phyloP scores from a whole-genome alignment of 2,113 vertebrate species.

The Labeo catla region DNA sequence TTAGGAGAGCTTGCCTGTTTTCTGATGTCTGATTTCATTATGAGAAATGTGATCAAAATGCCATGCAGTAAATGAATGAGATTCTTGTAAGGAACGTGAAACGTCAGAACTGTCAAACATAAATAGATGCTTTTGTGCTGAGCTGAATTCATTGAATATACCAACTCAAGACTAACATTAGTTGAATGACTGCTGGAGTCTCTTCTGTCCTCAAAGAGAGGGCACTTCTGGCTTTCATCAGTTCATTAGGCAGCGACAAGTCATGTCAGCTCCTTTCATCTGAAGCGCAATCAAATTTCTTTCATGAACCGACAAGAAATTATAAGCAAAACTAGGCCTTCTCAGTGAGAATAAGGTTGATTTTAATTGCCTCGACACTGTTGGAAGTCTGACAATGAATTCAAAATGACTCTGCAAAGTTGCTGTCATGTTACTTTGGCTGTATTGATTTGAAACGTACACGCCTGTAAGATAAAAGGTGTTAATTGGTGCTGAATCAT shows the following conservation, averaged over 20 bases:
- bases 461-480: not conserved
- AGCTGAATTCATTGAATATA: not conserved
- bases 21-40: not conserved
- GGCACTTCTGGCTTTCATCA: not conserved
- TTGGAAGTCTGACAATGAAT: slow-evolving; percentile 33
- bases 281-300: slow-evolving; percentile 41
- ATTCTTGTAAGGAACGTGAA: not conserved
- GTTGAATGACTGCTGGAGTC: not conserved
- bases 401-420: slow-evolving; percentile 1
- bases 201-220: slow-evolving; percentile 2
- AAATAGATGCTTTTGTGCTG: not conserved
- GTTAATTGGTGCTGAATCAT: slow-evolving; percentile 14
- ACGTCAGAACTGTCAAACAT: not conserved
- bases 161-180: not conserved
- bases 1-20: not conserved
- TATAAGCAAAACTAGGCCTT: not conserved
- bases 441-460: slow-evolving; percentile 10
- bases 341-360: slow-evolving; percentile 21
- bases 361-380: slow-evolving; percentile 44
- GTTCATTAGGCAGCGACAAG: slow-evolving; percentile 16
- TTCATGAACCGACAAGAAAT: slow-evolving; percentile 25
- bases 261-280: slow-evolving; percentile 46
- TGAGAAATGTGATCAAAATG: not conserved
- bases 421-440: slow-evolving; percentile 11
- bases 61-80: not conserved